phyloP scores from a whole-genome alignment of 2,888 invertebrate genomes.

The Apamea epomidion region DNA sequence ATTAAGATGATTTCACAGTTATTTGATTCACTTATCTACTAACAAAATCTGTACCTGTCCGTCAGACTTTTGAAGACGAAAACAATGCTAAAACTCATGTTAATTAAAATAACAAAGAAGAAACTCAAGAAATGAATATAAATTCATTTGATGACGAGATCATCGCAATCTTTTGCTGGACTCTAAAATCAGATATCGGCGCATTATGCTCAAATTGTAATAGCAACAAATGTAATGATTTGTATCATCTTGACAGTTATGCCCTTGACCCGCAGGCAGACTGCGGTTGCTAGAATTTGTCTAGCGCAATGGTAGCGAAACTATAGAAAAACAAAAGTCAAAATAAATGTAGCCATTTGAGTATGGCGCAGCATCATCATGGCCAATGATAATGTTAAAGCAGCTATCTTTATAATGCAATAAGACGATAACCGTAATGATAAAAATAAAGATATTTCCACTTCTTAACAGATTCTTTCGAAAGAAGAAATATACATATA shows the following conservation, averaged over 20 bases:
- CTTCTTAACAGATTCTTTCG: background rate
- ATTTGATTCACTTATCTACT: conserved; percentile 12
- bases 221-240: conserved; percentile 43
- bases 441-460: background rate
- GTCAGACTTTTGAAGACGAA: background rate
- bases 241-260: conserved; percentile 40
- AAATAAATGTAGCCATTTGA: background rate
- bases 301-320: conserved; percentile 35
- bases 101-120: background rate
- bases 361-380: background rate
- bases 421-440: background rate
- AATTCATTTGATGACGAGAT: background rate
- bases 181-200: conserved; percentile 6
- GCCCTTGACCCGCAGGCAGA: conserved; percentile 56
- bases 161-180: background rate
- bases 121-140: background rate
- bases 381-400: background rate
- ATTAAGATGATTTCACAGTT: conserved; percentile 38
- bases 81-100: background rate
- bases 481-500: background rate
- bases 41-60: background rate
- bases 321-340: conserved; percentile 3
- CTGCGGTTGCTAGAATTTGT: conserved; percentile 44
- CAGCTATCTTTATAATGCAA: background rate
- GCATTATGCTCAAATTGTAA: conserved; percentile 19